Evolutionary conservation across 2,113 vertebrate genomes (phyloP), one percentile per base, ranked within the genome.

Genomic region (Dipodomys merriami): DNA sequence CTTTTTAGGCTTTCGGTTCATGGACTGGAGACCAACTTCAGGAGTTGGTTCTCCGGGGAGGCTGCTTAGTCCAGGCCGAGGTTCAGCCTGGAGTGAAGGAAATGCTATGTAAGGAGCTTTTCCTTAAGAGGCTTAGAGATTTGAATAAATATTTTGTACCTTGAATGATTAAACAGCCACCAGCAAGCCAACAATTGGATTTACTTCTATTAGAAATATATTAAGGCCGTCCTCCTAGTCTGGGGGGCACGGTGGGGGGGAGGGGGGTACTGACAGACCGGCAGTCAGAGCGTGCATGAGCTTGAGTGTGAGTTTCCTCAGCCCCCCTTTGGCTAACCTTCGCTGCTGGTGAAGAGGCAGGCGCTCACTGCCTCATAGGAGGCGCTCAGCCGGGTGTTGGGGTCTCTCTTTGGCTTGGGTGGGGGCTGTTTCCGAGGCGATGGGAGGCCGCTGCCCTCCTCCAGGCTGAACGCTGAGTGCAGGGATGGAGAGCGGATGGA

Each of bases 381-480:
- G 74, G 99, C 99, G 15, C 99, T 99, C 96, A 99, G 98, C 88
- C 99, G 98, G 4, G 99, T 99, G 97, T 98, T 99, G 67, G 99
- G 99, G 98, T 99, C 99, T 98, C 99, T 98, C 98, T 99, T 99
- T 93, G 99, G 99, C 97, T 99, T 99, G 74, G 99, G 99, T 44
- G 99, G 99, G 97, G 99, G 99, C 95, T 99, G 99, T 98, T 99
- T 99, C 97, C 99, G 97, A 95, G 99, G 99, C 13, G 99, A 99
- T 2, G 98, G 99, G 82, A 99, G 98, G 95, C 97, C 95, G 67
- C 49, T 95, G 96, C 96, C 97, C 0, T 99, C 99, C 0, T 99
- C 99, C 86, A 96, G 98, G 96, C 97, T 98, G 96, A 99, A 98
- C 95, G 98, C 97, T 0, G 98, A 98, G 96, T 99, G 98, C 96